phyloP scores from a whole-genome alignment of 2,888 invertebrate genomes.

The Epinotia bilunana region DNA sequence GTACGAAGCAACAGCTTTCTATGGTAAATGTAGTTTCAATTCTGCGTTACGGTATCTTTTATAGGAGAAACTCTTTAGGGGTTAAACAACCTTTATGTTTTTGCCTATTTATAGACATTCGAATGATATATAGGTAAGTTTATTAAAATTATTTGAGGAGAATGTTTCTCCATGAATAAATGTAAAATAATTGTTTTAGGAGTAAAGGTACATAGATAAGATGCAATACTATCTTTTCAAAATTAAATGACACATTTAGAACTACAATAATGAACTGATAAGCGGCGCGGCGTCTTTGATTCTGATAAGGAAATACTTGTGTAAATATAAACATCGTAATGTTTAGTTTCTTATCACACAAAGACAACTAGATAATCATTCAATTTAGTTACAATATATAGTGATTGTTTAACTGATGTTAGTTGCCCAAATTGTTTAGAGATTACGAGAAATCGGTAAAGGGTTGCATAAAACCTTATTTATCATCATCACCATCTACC shows the following conservation, averaged over 20 bases:
- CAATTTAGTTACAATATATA: not conserved
- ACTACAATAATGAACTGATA: not conserved
- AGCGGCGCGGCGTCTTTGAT: slow-evolving; percentile 33
- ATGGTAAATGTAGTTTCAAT: not conserved
- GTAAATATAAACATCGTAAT: slow-evolving; percentile 15
- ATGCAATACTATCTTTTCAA: no score
- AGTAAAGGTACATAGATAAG: no score
- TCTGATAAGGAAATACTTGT: slow-evolving; percentile 25
- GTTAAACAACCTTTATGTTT: no score
- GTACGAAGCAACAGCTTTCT: no score
- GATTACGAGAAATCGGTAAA: not conserved
- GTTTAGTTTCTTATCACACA: slow-evolving; percentile 27
- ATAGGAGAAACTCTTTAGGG: not conserved
- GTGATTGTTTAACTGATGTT: not conserved
- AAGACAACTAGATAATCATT: slow-evolving; percentile 5
- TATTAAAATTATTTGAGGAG: not conserved
- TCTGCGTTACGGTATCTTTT: not conserved
- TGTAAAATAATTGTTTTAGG: not conserved
- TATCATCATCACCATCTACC: no score
- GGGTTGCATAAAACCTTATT: not conserved
- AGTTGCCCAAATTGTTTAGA: not conserved
- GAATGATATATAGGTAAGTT: no score
- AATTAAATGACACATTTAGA: not conserved
- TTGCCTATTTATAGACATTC: no score
- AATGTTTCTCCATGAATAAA: not conserved